Evolutionary conservation across 2,113 vertebrate species (phyloP).

Genomic region (Clarias batrachus): DNA sequence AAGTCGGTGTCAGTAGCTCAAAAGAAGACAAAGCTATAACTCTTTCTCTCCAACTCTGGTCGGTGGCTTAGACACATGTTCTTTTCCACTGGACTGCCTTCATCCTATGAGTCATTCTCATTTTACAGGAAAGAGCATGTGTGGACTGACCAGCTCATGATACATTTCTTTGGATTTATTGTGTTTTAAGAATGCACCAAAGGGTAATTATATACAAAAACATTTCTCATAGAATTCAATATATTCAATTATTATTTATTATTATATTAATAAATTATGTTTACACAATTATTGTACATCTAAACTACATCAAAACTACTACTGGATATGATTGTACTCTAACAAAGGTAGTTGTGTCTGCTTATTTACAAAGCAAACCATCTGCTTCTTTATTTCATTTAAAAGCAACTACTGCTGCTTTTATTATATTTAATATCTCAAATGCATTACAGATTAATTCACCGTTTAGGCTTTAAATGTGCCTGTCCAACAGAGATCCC

Average conservation of each 20-base stretch:
- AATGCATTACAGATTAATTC: not conserved
- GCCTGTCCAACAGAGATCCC: not conserved
- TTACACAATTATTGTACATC: not conserved
- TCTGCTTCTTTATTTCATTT: not conserved
- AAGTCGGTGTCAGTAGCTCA: conserved; percentile 59
- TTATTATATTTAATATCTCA: not conserved
- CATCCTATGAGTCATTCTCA: conserved; percentile 52
- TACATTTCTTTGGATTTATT: conserved; percentile 30
- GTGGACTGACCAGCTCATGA: conserved; percentile 17
- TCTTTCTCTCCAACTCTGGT: conserved; percentile 44
- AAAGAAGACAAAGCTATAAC: conserved; percentile 61
- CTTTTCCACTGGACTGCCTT: conserved; percentile 51
- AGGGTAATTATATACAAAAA: not conserved
- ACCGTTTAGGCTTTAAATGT: not conserved
- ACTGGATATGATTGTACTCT: not conserved
- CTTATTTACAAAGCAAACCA: not conserved
- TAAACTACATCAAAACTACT: not conserved
- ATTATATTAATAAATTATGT: not conserved
- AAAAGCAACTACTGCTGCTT: not conserved
- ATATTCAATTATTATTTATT: not conserved
- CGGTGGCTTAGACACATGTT: conserved; percentile 48
- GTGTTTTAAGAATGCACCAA: conserved; percentile 3
- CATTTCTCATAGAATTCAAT: not conserved
- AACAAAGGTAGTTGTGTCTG: not conserved
- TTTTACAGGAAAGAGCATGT: conserved; percentile 54